Base-by-base conservation (phyloP, 1,140 invertebrate species). In the Drosophila rufa region DNA sequence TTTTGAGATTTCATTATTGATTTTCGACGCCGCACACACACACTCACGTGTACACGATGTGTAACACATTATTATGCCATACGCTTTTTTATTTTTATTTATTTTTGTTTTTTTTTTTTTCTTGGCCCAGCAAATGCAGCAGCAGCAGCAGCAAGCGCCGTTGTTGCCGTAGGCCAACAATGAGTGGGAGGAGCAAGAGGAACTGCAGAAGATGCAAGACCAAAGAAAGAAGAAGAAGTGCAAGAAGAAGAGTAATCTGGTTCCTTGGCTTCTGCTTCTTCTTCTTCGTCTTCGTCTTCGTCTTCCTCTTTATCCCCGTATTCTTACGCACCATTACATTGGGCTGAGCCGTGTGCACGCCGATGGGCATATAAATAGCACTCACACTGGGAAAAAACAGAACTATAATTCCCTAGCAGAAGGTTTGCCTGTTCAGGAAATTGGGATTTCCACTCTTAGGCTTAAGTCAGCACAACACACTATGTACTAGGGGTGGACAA, bases 1-100 rank as follows among this genome's bases (percentile, higher is more conserved):
- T 61, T 51, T 38, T 40, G 60, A 62, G 58, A 71, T 64, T 77
- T 74, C 46, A 60, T 74, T 82, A 87, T 74, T 89, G 80, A 89
- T 89, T 89, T 85, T 80, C 58, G 25, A 48, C 19, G 33, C 40
- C 55, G 57, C 60, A 43, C 50, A 47, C 53, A 62, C 50, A 40
- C 30, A 45, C 66, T 48, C 40, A 45, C 48, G 53, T 36, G 46
- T 22, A 62, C 25, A 57, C 30, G 46, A 74, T 50, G 58, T 51
- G 48, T 76, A 56, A 62, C 76, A 73, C 71, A 74, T 70, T 59
- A 86, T 70, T 74, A 78, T 86, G 82, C 76, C 83, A 89, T 87
- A 87, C 68, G 53, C 36, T 68, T 84, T 83, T 86, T 75, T 60
- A 66, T 69, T 67, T 67, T 53, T 53, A 56, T 43, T 25, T 36